Conservation (phyloP, 2,797 vertebrate genomes). For the Propithecus perrieri region DNA sequence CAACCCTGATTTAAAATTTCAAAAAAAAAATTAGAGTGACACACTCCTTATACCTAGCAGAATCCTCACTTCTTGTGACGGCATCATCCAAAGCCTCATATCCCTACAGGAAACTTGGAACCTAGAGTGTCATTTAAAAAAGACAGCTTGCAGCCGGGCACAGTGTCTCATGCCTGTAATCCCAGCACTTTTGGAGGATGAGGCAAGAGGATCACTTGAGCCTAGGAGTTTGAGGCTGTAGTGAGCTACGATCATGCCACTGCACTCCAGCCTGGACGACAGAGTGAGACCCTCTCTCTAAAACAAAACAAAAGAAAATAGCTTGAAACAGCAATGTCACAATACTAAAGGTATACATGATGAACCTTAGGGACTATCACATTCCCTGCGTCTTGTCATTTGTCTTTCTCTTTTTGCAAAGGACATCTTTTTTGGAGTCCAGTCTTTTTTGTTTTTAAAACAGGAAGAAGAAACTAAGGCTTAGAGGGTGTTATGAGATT, state of each 20-base stretch:
- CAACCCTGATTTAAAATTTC: neutral
- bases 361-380: neutral
- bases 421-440: neutral
- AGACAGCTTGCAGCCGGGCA: neutral
- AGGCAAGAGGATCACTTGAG: neutral
- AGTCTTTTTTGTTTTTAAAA: neutral
- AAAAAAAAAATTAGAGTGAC: neutral
- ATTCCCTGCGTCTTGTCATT: neutral
- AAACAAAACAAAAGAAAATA: neutral
- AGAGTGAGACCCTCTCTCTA: neutral
- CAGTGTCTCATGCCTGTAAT: neutral
- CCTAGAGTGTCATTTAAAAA: neutral
- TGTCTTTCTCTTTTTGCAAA: conserved; percentile 9
- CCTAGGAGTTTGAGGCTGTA: neutral
- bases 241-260: neutral
- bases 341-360: neutral
- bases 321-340: neutral
- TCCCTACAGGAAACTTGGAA: neutral
- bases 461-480: conserved; percentile 28
- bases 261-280: neutral
- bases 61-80: neutral
- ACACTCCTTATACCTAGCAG: neutral
- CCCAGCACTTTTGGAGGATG: neutral
- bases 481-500: neutral
- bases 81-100: neutral